Conservation (phyloP, 2,888 invertebrate genomes). For the Pediacus dermestoides region DNA sequence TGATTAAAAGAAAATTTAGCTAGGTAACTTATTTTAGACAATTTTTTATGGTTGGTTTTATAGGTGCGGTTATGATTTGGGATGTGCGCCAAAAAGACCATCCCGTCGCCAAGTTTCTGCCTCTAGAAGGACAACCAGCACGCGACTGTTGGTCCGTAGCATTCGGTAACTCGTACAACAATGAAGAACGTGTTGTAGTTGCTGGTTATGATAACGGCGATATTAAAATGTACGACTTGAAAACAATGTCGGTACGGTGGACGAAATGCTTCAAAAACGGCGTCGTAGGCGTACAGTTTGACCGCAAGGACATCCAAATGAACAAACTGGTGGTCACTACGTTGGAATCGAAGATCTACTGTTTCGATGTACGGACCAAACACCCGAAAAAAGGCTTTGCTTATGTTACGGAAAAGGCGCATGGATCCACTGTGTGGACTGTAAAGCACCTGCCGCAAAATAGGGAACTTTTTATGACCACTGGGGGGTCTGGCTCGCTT, state of each 20-base stretch:
- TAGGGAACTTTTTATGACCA: constrained; percentile 85
- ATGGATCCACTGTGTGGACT: constrained; percentile 81
- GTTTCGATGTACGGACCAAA: constrained; percentile 85
- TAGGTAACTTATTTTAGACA: neutral
- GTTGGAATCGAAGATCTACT: constrained; percentile 83
- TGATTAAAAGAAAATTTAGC: neutral
- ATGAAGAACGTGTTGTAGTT: constrained; percentile 78
- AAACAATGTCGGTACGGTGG: constrained; percentile 80
- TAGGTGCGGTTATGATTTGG: constrained; percentile 90
- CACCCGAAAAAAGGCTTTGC: constrained; percentile 86
- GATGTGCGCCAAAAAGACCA: constrained; percentile 85
- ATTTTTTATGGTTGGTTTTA: constrained; percentile 17
- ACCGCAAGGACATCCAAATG: constrained; percentile 90
- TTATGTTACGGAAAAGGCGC: constrained; percentile 54
- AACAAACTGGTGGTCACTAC: constrained; percentile 92
- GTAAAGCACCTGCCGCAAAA: constrained; percentile 90
- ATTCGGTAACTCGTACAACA: constrained; percentile 88
- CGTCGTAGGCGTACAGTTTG: constrained; percentile 84
- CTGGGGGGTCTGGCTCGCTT: constrained; percentile 86
- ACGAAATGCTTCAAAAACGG: constrained; percentile 92
- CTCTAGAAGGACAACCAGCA: constrained; percentile 62
- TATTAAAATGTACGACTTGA: constrained; percentile 87
- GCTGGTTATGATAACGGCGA: constrained; percentile 98
- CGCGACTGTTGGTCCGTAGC: constrained; percentile 93
- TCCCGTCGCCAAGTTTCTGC: constrained; percentile 88